These are phyloP conservation scores for Helogale parvula DNA, from an alignment of 2,113 vertebrate species.

Conservation along the genomic window DNA sequence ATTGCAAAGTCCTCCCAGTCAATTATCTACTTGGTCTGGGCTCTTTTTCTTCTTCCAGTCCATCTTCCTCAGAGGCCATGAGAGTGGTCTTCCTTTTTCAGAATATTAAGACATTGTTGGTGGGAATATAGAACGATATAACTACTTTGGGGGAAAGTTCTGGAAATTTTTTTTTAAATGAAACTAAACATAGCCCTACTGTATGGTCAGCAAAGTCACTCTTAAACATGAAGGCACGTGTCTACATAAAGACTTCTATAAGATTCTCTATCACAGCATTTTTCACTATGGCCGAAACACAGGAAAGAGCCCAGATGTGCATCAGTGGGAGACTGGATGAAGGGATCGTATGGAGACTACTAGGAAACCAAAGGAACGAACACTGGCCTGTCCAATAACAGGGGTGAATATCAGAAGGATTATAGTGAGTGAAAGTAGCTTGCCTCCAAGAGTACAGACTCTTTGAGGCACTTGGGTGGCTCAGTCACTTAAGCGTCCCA, in stretches of 20 bases:
- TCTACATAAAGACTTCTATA: fast-evolving
- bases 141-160: not conserved
- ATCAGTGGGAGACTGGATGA: not conserved
- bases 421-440: not conserved
- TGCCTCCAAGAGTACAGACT: not conserved
- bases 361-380: not conserved
- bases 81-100: not conserved
- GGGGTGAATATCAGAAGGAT: not conserved
- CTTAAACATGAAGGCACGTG: not conserved
- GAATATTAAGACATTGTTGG: not conserved
- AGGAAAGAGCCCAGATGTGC: not conserved
- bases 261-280: not conserved
- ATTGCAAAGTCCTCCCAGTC: not conserved
- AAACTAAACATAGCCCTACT: not conserved
- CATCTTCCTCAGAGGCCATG: not conserved
- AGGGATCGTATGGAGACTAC: too few relatives aligned
- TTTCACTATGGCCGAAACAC: not conserved
- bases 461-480: not conserved
- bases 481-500: too few relatives aligned
- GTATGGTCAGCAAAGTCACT: not conserved
- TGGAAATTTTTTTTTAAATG: not conserved
- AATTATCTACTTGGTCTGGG: not conserved
- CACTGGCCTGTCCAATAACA: too few relatives aligned
- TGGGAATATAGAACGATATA: not conserved
- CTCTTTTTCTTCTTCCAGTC: not conserved